Evolutionary conservation across 2,797 vertebrate species (phyloP), one percentile per base, ranked within the genome.

Genomic region (Heliangelus exortis): DNA sequence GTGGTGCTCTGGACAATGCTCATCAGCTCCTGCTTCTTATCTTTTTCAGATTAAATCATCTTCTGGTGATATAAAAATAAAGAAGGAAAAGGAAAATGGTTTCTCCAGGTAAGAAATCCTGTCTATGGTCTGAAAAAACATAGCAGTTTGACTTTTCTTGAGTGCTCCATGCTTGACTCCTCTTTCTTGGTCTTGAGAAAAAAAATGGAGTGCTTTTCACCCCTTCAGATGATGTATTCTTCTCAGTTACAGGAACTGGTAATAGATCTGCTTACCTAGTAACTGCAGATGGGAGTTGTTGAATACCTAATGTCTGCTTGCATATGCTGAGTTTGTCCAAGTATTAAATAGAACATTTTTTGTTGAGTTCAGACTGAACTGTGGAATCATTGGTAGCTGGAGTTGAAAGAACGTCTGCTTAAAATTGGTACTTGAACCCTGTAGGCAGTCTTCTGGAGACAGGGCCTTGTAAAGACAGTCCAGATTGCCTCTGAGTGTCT

Each of bases 51-150:
- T 97, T 76, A 98, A 98, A 94, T 97, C 92, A 20, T 98, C 97
- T 69, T 96, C 98, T 83, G 97, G 96, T 74, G 98, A 98, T 91
- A 98, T 97, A 48, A 99, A 98, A 98, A 97, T 98, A 89, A 99
- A 99, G 97, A 99, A 98, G 89, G 98, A 99, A 96, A 99, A 99
- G 87, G 99, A 99, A 98, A 99, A 99, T 97, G 99, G 99, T 72
- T 99, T 98, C 95, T 98, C 98, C 67, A 99, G 99, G 99, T 99
- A 98, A 97, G 97, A 68, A 48, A 31, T 34, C 4, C 3, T 19
- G 25, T 76, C 25, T 53, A 2, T 33, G 31, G 55, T 66, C 33
- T 78, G 21, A 15, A 74, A 75, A 86, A 78, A 16, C 20, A 22
- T 20, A 73, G 9, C 31, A 68, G 31, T 63, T 79, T 15, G 25